Conservation (phyloP, 2,113 vertebrate species). For the Nycticorax nycticorax region DNA sequence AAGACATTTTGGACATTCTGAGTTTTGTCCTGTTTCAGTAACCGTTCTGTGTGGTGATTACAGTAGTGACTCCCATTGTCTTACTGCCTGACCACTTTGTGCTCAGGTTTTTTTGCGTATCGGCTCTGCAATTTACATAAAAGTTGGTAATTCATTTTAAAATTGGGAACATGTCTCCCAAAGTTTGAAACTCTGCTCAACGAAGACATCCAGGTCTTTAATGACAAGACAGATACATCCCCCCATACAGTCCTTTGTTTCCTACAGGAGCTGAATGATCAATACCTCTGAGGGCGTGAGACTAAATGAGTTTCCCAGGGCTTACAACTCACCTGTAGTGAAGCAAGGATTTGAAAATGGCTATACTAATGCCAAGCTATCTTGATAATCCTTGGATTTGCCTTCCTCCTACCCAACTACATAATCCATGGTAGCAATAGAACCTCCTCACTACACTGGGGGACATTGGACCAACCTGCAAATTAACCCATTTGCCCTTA, state of each 20-base stretch:
- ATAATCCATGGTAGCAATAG: not conserved
- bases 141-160: not conserved
- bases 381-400: not conserved
- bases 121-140: not conserved
- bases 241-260: not conserved
- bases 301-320: not conserved
- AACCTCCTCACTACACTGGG: not conserved
- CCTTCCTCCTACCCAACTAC: not conserved
- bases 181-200: not conserved
- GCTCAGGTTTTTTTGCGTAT: not conserved
- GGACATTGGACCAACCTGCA: not conserved
- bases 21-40: not conserved
- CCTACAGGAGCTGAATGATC: not conserved
- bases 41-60: fast-evolving
- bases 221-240: not conserved
- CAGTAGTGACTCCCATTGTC: not conserved
- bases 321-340: not conserved
- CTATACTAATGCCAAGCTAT: not conserved
- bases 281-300: not conserved
- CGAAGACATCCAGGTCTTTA: not conserved
- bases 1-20: not conserved
- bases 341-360: not conserved
- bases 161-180: not conserved
- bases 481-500: not conserved
- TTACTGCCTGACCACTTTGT: not conserved